Percentiles rank a stretch among this genome's conserved stretches.
Conservation (phyloP, 2,113 vertebrate genomes). For the Cranoglanis bouderius region DNA sequence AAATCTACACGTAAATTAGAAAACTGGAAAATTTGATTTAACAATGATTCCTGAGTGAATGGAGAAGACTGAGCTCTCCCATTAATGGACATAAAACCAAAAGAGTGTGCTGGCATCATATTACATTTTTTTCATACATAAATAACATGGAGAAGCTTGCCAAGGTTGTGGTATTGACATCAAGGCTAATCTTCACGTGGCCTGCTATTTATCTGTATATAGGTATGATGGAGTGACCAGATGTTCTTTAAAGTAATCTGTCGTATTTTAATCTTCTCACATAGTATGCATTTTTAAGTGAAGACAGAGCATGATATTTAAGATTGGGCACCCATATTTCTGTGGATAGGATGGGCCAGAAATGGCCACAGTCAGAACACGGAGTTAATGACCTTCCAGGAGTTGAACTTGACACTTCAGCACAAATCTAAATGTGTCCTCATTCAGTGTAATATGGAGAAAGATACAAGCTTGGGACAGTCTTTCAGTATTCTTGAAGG, state of each 20-base stretch:
- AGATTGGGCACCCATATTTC: neutral
- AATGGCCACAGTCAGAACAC: slow-evolving; percentile 11
- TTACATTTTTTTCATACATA: neutral
- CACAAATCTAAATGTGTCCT: slow-evolving; percentile 41
- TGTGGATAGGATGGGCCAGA: neutral
- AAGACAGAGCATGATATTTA: neutral
- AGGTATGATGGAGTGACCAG: neutral
- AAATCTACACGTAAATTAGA: neutral
- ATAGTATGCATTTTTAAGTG: slow-evolving; percentile 9
- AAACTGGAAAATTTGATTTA: neutral
- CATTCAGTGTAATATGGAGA: slow-evolving; percentile 24
- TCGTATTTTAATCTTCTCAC: neutral
- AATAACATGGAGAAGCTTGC: neutral
- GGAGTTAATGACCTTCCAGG: slow-evolving; percentile 50
- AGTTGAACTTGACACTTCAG: slow-evolving; percentile 59
- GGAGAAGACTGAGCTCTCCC: neutral
- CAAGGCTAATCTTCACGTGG: slow-evolving; percentile 3
- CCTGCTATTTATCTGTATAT: neutral
- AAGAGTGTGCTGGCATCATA: neutral
- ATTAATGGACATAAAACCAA: neutral
- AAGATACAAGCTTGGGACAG: neutral
- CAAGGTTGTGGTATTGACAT: neutral
- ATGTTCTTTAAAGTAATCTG: slow-evolving; percentile 12
- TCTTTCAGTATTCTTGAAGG: neutral
- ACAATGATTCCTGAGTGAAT: neutral